Percentiles rank a stretch among this genome's conserved stretches.
Evolutionary conservation across 2,797 vertebrate species (phyloP).

Genomic region (Parauchenoglanis punctatus): DNA sequence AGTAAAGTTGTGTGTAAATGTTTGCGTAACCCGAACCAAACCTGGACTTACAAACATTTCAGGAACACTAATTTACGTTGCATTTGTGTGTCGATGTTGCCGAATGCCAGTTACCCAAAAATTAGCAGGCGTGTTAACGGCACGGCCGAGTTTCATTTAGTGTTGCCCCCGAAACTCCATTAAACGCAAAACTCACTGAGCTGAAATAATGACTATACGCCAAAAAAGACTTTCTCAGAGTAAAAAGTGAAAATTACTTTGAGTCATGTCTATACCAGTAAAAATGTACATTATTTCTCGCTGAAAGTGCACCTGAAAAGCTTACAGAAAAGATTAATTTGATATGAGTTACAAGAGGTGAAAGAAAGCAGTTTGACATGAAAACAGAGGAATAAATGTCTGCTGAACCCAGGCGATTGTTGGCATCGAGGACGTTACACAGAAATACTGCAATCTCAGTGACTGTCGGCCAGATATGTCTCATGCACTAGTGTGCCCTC

Average conservation of each 20-base stretch:
- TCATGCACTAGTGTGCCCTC: background rate
- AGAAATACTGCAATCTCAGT: background rate
- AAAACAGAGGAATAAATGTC: background rate
- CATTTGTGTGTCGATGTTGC: background rate
- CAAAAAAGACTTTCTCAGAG: background rate
- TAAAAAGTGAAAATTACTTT: background rate
- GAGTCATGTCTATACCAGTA: background rate
- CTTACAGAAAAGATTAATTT: background rate
- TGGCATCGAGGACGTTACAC: background rate
- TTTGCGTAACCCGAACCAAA: background rate
- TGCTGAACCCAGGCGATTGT: background rate
- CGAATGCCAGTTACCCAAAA: background rate
- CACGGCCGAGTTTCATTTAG: constrained; percentile 2
- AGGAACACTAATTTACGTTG: background rate
- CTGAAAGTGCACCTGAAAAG: background rate
- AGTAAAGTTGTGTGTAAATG: background rate
- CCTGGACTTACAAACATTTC: background rate
- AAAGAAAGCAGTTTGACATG: too few species aligned
- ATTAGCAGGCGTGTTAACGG: background rate
- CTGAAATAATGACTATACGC: background rate
- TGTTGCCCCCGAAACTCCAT: background rate
- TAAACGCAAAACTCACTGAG: background rate
- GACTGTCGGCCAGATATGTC: background rate
- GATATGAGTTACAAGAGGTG: background rate
- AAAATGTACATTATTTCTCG: background rate